phyloP scores from a whole-genome alignment of 2,113 vertebrate species.

The Chloebia gouldiae region DNA sequence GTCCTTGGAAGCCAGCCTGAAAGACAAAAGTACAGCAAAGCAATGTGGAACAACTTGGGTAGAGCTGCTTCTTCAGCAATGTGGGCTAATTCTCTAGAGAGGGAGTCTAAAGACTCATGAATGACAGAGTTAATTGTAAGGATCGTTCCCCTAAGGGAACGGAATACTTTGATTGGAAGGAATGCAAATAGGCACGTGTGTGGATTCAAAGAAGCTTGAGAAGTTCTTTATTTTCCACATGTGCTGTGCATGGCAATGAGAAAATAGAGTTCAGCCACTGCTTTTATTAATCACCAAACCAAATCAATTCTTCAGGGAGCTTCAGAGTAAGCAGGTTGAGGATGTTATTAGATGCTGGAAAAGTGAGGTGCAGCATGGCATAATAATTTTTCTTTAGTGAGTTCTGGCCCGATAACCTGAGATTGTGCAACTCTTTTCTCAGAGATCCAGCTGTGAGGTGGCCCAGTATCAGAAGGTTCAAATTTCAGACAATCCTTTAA shows the following conservation, averaged over 20 bases:
- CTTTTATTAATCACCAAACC: background rate
- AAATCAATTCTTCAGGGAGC: background rate
- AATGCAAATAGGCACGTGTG: background rate
- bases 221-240: background rate
- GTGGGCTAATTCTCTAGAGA: background rate
- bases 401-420: background rate
- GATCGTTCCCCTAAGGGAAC: background rate
- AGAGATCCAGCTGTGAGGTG: background rate
- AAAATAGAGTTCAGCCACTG: background rate
- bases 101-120: background rate
- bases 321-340: background rate
- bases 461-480: background rate
- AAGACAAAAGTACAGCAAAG: background rate
- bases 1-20: background rate
- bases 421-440: background rate
- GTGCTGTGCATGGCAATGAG: rapidly evolving
- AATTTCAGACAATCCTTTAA: background rate
- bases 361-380: background rate
- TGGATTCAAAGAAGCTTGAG: background rate
- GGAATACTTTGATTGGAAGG: background rate
- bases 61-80: background rate
- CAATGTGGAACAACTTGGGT: background rate
- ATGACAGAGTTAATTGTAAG: background rate
- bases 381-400: background rate
- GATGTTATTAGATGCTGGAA: background rate